Percentiles rank a stretch among this genome's conserved stretches.
These are phyloP conservation scores for Ecdyonurus torrentis DNA, from an alignment of 2,888 invertebrate genomes.

Conservation along the genomic window DNA sequence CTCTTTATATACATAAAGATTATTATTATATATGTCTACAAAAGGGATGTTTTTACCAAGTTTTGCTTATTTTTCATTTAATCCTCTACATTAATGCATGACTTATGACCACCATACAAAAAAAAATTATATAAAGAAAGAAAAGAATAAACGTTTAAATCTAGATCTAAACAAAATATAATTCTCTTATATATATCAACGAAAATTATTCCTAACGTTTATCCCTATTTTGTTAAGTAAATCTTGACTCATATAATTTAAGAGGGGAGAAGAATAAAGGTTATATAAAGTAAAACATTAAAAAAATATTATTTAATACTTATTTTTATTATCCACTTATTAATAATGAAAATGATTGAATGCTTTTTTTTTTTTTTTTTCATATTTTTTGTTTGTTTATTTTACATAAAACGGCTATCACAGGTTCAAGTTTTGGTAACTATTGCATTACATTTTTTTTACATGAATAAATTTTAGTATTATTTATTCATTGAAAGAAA, in stretches of 20 bases:
- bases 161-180: neutral
- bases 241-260: neutral
- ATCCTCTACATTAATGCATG: slow-evolving; percentile 3
- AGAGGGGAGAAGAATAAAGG: neutral
- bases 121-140: too few species aligned
- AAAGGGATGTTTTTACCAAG: neutral
- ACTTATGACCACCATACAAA: slow-evolving; percentile 1
- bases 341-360: slow-evolving; percentile 3
- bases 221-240: neutral
- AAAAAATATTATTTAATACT: too few species aligned
- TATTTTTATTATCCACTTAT: neutral
- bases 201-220: too few species aligned
- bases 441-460: neutral
- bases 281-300: neutral
- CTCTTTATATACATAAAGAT: neutral
- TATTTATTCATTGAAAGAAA: too few species aligned
- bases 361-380: too few species aligned
- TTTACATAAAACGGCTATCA: neutral
- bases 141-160: neutral
- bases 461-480: too few species aligned
- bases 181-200: neutral
- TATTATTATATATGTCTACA: too few species aligned
- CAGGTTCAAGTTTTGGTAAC: neutral
- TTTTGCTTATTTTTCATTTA: neutral
- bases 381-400: too few species aligned